Evolutionary conservation across 1,140 invertebrate genomes (phyloP).

Genomic region (Magallana ariakensis): DNA sequence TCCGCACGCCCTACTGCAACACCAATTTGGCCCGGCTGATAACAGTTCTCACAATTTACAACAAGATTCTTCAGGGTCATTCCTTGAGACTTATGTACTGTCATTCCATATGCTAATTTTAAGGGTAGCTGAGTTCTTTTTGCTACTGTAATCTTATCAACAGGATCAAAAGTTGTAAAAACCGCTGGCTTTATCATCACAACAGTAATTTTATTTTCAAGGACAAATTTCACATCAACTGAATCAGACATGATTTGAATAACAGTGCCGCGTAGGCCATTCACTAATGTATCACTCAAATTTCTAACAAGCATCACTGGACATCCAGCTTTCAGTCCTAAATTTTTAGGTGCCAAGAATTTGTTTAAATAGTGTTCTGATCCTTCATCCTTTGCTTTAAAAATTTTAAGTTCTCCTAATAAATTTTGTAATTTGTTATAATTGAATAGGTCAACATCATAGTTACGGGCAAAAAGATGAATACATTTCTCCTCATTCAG

Average conservation of each 20-base stretch:
- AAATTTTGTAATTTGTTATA: conserved; percentile 27
- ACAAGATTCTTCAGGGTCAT: too few relatives aligned
- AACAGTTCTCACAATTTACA: conserved; percentile 52
- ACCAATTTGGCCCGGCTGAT: conserved; percentile 55
- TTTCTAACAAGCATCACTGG: conserved; percentile 46
- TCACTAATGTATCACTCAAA: too few relatives aligned
- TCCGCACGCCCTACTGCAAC: conserved; percentile 50
- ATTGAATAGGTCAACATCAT: conserved; percentile 39
- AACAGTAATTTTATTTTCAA: not conserved
- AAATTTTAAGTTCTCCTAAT: conserved; percentile 8
- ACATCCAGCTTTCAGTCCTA: conserved; percentile 42
- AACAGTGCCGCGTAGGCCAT: conserved; percentile 50
- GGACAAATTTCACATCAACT: conserved; percentile 48
- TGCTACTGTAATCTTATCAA: conserved; percentile 35
- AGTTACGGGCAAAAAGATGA: conserved; percentile 41
- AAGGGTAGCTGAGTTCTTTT: conserved; percentile 36
- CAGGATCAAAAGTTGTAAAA: conserved; percentile 51
- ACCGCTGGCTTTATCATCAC: conserved; percentile 6
- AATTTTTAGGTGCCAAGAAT: conserved; percentile 41
- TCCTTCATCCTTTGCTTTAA: conserved; percentile 33
- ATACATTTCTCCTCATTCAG: conserved; percentile 2
- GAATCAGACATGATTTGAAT: conserved; percentile 23
- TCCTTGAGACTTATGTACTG: conserved; percentile 56
- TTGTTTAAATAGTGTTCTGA: conserved; percentile 17
- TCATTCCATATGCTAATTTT: conserved; percentile 45